phyloP scores from a whole-genome alignment of 1,140 invertebrate species.

The Drosophila mojavensis region DNA sequence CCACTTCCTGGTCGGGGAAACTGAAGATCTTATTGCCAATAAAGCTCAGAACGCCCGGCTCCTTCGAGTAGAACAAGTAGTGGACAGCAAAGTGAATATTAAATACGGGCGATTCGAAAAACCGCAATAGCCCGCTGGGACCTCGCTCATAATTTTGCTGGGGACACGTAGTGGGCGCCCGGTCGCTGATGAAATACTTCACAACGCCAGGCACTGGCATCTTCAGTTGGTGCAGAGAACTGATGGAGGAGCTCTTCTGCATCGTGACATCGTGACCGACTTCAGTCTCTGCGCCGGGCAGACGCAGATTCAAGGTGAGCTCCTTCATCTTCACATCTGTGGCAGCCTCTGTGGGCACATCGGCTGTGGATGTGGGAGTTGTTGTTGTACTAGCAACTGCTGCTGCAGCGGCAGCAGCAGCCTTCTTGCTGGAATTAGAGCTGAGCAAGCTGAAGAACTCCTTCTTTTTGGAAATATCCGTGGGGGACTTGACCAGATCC shows the following conservation, averaged over 20 bases:
- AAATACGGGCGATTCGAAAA: constrained; percentile 98
- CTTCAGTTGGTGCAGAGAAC: constrained; percentile 76
- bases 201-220: constrained; percentile 81
- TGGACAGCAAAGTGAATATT: constrained; percentile 99
- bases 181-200: constrained; percentile 81
- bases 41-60: constrained; percentile 97
- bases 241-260: constrained; percentile 71
- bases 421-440: constrained; percentile 77
- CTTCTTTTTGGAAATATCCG: constrained; percentile 81
- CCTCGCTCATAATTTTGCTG: constrained; percentile 79
- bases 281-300: constrained; percentile 59
- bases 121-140: constrained; percentile 89
- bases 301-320: constrained; percentile 68
- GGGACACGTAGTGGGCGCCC: constrained; percentile 38
- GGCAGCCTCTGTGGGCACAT: background rate
- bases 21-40: constrained; percentile 98
- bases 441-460: constrained; percentile 80
- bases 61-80: constrained; percentile 99
- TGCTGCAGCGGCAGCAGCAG: constrained; percentile 69
- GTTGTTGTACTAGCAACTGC: constrained; percentile 52
- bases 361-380: constrained; percentile 51
- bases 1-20: constrained; percentile 95
- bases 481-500: constrained; percentile 75
- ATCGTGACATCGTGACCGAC: constrained; percentile 31
- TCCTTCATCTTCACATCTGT: constrained; percentile 52